Evolutionary conservation across 2,797 vertebrate species (phyloP), one percentile per base, ranked within the genome.

Genomic region (Smutsia temminckii): DNA sequence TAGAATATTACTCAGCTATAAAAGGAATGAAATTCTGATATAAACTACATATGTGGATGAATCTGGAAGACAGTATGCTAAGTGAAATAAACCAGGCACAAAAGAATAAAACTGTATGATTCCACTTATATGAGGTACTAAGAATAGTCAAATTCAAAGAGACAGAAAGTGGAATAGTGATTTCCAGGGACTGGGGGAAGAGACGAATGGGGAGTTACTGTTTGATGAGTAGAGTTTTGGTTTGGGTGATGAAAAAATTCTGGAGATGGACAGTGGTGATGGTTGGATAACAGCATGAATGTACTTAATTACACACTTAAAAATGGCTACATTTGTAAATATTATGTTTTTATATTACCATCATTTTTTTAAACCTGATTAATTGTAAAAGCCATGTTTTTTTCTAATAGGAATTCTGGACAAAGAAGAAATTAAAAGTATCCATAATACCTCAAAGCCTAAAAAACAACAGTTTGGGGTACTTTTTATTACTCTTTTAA

Each of bases 321-420:
- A 79, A 40, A n/a, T 81, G 37, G 29, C 72, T 34, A 63, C 81
- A 37, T 55, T 55, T 57, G 46, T 64, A 80, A 80, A 55, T 74
- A 49, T 80, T 81, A 81, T 8, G 20, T 78, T 86, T 55, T 68
- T 32, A 12, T 57, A 55, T 61, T 71, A 66, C 64, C 40, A 86
- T 64, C 69, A 34, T 61, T 55, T 37, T 25, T 16, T 4, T 0
- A 40, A 78, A 55, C 8, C 29, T 34, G 25, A 80, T 69, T 84
- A 69, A 77, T 87, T 69, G 78, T 69, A 74, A 81, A 77, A 64
- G 46, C 8, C 21, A 37, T 86, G 10, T 40, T 42, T 53, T 71
- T 85, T 93, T 55, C 34, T 77, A 64, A 55, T 63, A 69, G 74
- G 81, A 71, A 95, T 90, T 72, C 40, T 93, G 74, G 68, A 53